A percentile compares a stretch with the other conserved stretches of the same genome.
These are phyloP conservation scores for Bombus consobrinus DNA, from an alignment of 1,140 invertebrate genomes.

Conservation along the genomic window DNA sequence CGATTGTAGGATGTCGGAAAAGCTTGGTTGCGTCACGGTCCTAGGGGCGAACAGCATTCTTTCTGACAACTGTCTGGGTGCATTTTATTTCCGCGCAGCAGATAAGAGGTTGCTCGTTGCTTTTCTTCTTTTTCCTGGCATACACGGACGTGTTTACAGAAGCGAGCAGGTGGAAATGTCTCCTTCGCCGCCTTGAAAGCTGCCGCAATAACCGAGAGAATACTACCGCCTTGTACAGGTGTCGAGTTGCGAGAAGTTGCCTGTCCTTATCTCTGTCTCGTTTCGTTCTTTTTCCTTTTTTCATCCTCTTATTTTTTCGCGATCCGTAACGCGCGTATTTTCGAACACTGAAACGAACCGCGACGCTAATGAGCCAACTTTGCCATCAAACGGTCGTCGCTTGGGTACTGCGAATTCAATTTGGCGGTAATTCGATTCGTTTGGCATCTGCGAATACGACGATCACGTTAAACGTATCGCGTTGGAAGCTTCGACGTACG, in stretches of 20 bases:
- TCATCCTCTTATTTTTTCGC: background rate
- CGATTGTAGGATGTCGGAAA: background rate
- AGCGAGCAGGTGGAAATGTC: slow-evolving; percentile 37
- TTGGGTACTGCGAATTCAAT: background rate
- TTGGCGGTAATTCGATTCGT: too few species aligned
- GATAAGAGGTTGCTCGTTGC: slow-evolving; percentile 50
- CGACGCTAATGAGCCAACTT: background rate
- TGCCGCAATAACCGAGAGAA: slow-evolving; percentile 24
- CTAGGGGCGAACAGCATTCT: slow-evolving; percentile 25
- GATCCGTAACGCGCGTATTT: too few species aligned
- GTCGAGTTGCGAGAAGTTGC: slow-evolving; percentile 21
- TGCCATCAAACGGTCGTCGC: background rate
- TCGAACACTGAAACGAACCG: background rate
- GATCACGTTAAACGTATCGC: too few species aligned
- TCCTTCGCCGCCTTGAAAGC: slow-evolving; percentile 54
- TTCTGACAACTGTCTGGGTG: slow-evolving; percentile 19
- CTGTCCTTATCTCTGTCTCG: background rate
- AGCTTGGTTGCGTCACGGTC: background rate
- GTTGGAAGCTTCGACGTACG: too few species aligned
- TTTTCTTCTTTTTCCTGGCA: slow-evolving; percentile 38
- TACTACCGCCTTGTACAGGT: slow-evolving; percentile 38
- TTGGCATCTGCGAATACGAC: too few species aligned
- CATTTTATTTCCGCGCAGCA: slow-evolving; percentile 44
- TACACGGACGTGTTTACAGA: slow-evolving; percentile 41
- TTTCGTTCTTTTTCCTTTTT: background rate